Evolutionary conservation across 2,797 vertebrate species (phyloP), one percentile per base, ranked within the genome.

Genomic region (Paratrypauchen microcephalus): DNA sequence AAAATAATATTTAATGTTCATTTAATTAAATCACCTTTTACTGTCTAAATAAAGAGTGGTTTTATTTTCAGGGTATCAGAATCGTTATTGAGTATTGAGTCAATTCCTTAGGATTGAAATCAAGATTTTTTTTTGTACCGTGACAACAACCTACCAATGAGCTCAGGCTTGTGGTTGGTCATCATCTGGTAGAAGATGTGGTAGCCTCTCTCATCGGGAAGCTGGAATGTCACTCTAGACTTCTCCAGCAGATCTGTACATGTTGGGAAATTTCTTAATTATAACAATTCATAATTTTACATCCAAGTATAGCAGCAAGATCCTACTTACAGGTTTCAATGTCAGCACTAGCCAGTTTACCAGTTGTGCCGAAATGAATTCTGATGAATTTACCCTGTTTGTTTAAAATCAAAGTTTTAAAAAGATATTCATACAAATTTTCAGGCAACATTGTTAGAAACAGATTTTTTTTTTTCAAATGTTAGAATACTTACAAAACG

Each of bases 141-240:
- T 36, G 7, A 36, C 6, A 7, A 36, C 32, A 36, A 36, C 45
- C 81, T 88, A 96, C 95, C 95, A 63, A 96, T 93, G 9, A 96
- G 83, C 62, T 95, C 95, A 0, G 95, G 95, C 48, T 90, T 96
- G 87, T 96, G 94, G 82, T 95, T 94, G 64, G 95, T 95, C 81
- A 92, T 94, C 88, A 96, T 83, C 86, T 96, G 95, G 77, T 95
- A 96, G 77, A 96, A 96, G 86, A 96, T 96, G 82, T 95, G 95
- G 79, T 96, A 96, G 82, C 94, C 95, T 80, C 95, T 94, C 83
- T 96, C 95, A 86, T 91, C 93, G 60, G 93, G 84, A 76, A 96
- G 91, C 91, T 96, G 95, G 85, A 95, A 96, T 52, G 94, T 92
- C 57, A 96, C 95, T 88, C 95, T 93, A 24, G 95, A 96, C 76